Conservation (phyloP, 2,797 vertebrate genomes). For the Ibycter americanus region DNA sequence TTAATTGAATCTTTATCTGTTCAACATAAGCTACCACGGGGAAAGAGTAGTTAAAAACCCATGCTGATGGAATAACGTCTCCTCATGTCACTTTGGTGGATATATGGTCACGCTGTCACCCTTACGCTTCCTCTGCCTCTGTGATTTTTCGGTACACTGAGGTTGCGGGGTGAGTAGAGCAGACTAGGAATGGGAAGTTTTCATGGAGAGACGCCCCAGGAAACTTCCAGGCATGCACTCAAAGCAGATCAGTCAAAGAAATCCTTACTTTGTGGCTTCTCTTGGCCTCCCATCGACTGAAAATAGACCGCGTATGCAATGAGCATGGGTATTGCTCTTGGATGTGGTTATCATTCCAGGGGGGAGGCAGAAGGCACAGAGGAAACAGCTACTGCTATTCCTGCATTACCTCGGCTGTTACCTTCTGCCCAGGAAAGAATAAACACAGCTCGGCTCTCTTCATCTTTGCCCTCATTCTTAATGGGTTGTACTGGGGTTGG, state of each 20-base stretch:
- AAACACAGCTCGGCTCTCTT: neutral
- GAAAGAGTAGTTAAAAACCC: neutral
- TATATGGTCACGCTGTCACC: neutral
- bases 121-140: neutral
- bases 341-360: neutral
- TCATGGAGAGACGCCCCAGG: neutral
- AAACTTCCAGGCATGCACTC: neutral
- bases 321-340: neutral
- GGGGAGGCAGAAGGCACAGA: neutral
- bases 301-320: accelerated
- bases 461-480: neutral
- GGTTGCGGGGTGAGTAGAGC: neutral
- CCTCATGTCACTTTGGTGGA: neutral
- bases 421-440: neutral
- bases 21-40: neutral
- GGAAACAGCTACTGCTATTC: neutral
- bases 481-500: neutral
- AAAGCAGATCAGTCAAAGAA: neutral
- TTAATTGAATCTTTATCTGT: neutral
- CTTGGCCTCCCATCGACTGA: neutral
- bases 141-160: neutral
- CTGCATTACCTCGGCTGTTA: neutral
- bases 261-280: neutral
- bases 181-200: neutral
- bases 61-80: neutral